Base-by-base conservation (phyloP, 2,888 invertebrate species). In the Carterocephalus palaemon region DNA sequence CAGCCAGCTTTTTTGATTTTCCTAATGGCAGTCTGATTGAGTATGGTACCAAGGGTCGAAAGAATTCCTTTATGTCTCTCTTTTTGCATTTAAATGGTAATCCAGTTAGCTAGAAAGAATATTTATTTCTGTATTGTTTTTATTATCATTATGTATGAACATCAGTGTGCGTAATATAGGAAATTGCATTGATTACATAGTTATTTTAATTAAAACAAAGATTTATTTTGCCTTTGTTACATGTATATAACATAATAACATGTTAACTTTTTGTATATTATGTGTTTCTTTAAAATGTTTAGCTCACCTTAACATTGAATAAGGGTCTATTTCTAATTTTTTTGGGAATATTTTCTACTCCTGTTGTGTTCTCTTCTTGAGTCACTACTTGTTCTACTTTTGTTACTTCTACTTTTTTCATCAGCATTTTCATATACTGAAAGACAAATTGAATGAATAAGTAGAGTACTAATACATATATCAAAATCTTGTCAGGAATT, bases 11-110 rank as follows among this genome's bases (percentile, higher is more conserved):
- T 47, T 76, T 89, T 9, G 69, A 79, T 58, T 84, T 84, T 1
- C 79, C 88, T n/a, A 88, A 71, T 0, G 96, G 95, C 28, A 96
- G 76, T 49, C 96, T 88, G 43, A 98, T 92, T 2, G 95, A 93
- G 64, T 90, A 92, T 1, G 93, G 90, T 53, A 92, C 92, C 3
- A 95, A 63, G 0, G 96, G 95, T 59, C 92, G 90, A 57, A 97
- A 95, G 67, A 97, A 97, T 53, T 92, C 91, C 65, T 94, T 92
- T 2, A 98, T 88, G 53, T 95, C 92, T 70, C 93, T 93, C 64
- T 97, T 95, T 72, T 92, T 94, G 31, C 91, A 91, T 64, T 90
- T 92, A 54, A 90, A 93, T 1, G 94, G 93, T 29, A 97, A 79
- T 51, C 94, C 93, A 58, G 90, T 90, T 36, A 97, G 81, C 89